Evolutionary conservation across 1,140 invertebrate genomes (phyloP).

Genomic region (Anadara kagoshimensis): DNA sequence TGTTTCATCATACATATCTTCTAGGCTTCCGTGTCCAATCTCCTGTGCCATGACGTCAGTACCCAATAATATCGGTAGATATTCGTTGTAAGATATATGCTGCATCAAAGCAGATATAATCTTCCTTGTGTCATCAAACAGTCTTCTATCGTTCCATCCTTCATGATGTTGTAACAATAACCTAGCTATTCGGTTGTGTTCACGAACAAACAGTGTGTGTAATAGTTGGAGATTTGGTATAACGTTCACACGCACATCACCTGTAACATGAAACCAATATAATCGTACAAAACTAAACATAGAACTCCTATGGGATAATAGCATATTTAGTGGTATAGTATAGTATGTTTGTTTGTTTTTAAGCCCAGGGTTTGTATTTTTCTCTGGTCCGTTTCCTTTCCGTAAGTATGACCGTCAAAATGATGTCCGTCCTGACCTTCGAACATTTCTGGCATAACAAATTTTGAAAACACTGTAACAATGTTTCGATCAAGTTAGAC

Average conservation of each 20-base stretch:
- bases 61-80: constrained; percentile 87
- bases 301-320: too few relatives aligned
- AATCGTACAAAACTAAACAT: too few relatives aligned
- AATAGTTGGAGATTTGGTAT: constrained; percentile 91
- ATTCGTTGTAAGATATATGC: constrained; percentile 95
- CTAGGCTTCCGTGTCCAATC: constrained; percentile 75
- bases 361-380: too few relatives aligned
- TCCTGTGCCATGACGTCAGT: constrained; percentile 13
- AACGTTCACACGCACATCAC: constrained; percentile 88
- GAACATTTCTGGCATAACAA: too few relatives aligned
- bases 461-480: too few relatives aligned
- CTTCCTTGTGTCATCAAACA: constrained; percentile 89
- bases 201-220: constrained; percentile 96
- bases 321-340: too few relatives aligned
- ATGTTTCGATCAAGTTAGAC: too few relatives aligned
- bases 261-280: too few relatives aligned
- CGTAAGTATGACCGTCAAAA: too few relatives aligned
- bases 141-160: constrained; percentile 91
- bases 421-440: too few relatives aligned
- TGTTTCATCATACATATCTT: constrained; percentile 86
- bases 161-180: constrained; percentile 87
- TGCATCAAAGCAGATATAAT: constrained; percentile 96
- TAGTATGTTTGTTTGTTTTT: too few relatives aligned
- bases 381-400: too few relatives aligned
- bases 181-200: constrained; percentile 93